Percentiles rank a stretch among this genome's conserved stretches.
Evolutionary conservation across 2,113 vertebrate species (phyloP).

Genomic region (Bettongia penicillata): DNA sequence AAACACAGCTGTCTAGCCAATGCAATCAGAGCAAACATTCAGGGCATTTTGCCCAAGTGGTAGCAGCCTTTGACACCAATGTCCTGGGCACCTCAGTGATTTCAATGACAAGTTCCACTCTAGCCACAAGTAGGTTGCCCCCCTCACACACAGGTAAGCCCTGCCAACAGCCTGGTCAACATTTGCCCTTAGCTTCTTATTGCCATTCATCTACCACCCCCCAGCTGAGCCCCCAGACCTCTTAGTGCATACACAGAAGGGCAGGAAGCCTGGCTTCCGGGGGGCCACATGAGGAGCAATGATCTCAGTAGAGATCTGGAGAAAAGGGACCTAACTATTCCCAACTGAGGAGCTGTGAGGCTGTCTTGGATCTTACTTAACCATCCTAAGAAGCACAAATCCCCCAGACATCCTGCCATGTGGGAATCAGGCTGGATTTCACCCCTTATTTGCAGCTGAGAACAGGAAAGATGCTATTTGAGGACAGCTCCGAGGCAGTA

Average conservation of each 20-base stretch:
- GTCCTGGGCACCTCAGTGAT: not conserved
- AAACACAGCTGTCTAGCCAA: not conserved
- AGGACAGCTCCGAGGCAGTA: slow-evolving; percentile 72
- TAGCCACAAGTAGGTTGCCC: not conserved
- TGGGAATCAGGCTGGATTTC: not conserved
- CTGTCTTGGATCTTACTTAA: not conserved
- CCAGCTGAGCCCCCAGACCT: not conserved
- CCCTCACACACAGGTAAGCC: not conserved
- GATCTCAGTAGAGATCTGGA: not conserved
- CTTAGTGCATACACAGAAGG: not conserved
- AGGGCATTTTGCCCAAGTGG: not conserved
- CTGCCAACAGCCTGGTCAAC: not conserved
- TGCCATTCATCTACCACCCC: not conserved
- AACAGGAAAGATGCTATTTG: slow-evolving; percentile 66
- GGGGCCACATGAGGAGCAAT: not conserved
- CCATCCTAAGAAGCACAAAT: not conserved
- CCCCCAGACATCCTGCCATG: not conserved
- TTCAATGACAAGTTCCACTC: not conserved
- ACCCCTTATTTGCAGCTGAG: not conserved
- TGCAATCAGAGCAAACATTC: not conserved
- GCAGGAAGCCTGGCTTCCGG: not conserved
- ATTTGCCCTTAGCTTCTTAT: not conserved
- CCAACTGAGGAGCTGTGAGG: not conserved
- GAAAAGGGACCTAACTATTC: not conserved
- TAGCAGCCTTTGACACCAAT: not conserved